These are phyloP conservation scores for Odontomachus brunneus DNA, from an alignment of 1,140 invertebrate species.

Conservation along the genomic window DNA sequence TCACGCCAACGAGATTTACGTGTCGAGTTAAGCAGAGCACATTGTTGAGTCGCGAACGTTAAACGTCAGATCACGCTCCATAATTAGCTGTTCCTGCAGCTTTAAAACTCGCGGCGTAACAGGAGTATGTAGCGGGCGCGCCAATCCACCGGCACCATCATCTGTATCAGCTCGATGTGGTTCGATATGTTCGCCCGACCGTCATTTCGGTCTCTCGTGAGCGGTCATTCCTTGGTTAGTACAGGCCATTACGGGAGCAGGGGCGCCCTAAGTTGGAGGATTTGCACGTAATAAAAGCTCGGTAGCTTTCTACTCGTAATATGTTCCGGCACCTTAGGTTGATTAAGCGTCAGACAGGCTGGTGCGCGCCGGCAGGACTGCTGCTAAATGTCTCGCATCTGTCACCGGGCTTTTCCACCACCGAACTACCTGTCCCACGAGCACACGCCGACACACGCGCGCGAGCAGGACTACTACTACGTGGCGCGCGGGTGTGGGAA, in stretches of 20 bases:
- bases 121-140: background rate
- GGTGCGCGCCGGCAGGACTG: constrained; percentile 70
- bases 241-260: background rate
- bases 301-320: constrained; percentile 55
- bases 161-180: background rate
- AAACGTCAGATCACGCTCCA: background rate
- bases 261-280: constrained; percentile 47
- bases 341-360: constrained; percentile 77
- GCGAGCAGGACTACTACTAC: too few species aligned
- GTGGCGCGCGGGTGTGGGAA: background rate
- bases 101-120: background rate
- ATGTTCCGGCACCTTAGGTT: constrained; percentile 77
- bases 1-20: background rate
- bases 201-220: constrained; percentile 6
- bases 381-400: constrained; percentile 81
- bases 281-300: constrained; percentile 61
- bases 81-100: background rate
- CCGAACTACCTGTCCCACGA: constrained; percentile 58
- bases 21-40: too few species aligned
- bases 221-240: constrained; percentile 1
- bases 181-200: background rate
- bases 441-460: constrained; percentile 58
- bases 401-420: constrained; percentile 79
- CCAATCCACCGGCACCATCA: too few species aligned
- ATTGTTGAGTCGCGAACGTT: too few species aligned